Base-by-base conservation (phyloP, 2,797 vertebrate species). In the Sciurus carolinensis region DNA sequence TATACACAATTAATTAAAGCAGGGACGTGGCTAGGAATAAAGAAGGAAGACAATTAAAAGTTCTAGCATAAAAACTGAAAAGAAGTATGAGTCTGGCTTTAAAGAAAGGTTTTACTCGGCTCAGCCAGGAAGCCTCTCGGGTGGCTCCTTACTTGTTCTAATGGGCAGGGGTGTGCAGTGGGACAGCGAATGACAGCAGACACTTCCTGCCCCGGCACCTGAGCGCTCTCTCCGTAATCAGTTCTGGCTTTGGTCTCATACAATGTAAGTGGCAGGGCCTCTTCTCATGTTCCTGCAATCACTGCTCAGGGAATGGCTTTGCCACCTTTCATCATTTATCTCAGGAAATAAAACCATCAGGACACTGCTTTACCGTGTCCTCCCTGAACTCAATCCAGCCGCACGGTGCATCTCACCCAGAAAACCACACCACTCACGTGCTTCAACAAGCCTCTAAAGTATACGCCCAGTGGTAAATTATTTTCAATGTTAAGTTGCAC, bases 1-100 rank as follows among this genome's bases (percentile, higher is more conserved):
- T 57, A 81, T 36, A 93, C 36, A 92, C 64, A 93, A 75, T 92
- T 95, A 96, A 95, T 88, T 92, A 95, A 95, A 92, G 85, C 62
- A 95, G 69, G 26, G 47, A 54, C 62, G 22, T 57, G 80, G 54
- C 75, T 44, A 93, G 67, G 79, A 90, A 96, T 82, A 77, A 79
- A 95, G 52, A 87, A 76, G 62, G 42, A 77, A 93, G 73, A 91
- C 59, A 86, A 92, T 75, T 50, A 80, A 62, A 97, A 92, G n/a
- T 79, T 75, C 24, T 42, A 67, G 42, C 33, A 62, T 75, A 87
- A 89, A 66, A 93, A 18, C 24, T 44, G 30, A 20, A 92, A 89
- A 47, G 84, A 91, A 77, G 66, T 67, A 3, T 0, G n/a, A 66
- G 79, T 50, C 15, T 90, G 66, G 24, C 80, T 88, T 94, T 87